These are phyloP conservation scores for Stenoptilia bipunctidactyla DNA, from an alignment of 2,888 invertebrate genomes.

Conservation along the genomic window DNA sequence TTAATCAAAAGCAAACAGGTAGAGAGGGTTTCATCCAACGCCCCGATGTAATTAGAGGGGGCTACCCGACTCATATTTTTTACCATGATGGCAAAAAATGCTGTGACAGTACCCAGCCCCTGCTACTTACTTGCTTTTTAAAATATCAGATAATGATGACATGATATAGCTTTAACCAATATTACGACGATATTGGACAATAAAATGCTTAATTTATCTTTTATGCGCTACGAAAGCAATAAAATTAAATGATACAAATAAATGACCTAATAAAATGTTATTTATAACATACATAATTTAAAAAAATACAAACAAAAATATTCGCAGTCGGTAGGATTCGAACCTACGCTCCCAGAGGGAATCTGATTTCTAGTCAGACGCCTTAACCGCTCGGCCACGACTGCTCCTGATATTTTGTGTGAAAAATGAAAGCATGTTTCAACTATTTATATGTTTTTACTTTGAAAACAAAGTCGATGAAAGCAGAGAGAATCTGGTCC, in stretches of 20 bases:
- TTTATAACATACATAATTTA: background rate
- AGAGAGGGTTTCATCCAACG: conserved; percentile 6
- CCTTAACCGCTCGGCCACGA: conserved; percentile 91
- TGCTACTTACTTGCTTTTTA: conserved; percentile 17
- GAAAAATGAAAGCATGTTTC: background rate
- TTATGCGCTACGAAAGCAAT: conserved; percentile 14
- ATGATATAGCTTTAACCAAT: conserved; percentile 9
- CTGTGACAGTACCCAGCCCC: conserved; percentile 15
- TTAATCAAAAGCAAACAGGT: conserved; percentile 28
- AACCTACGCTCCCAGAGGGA: conserved; percentile 87
- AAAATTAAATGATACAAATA: conserved; percentile 22
- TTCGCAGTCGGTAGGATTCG: conserved; percentile 87
- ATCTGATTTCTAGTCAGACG: conserved; percentile 91
- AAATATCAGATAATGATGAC: conserved; percentile 11
- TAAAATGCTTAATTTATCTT: conserved; percentile 23
- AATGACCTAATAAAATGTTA: conserved; percentile 19
- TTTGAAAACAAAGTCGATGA: background rate
- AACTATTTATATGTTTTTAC: background rate
- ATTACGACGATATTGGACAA: conserved; percentile 12
- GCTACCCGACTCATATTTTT: conserved; percentile 18
- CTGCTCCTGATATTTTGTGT: conserved; percentile 63
- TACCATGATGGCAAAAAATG: conserved; percentile 12
- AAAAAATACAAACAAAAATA: conserved; percentile 16
- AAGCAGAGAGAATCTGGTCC: background rate
- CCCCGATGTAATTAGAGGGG: conserved; percentile 24